These are phyloP conservation scores for Neodon shergylaensis DNA, from an alignment of 2,113 vertebrate species.

Conservation along the genomic window DNA sequence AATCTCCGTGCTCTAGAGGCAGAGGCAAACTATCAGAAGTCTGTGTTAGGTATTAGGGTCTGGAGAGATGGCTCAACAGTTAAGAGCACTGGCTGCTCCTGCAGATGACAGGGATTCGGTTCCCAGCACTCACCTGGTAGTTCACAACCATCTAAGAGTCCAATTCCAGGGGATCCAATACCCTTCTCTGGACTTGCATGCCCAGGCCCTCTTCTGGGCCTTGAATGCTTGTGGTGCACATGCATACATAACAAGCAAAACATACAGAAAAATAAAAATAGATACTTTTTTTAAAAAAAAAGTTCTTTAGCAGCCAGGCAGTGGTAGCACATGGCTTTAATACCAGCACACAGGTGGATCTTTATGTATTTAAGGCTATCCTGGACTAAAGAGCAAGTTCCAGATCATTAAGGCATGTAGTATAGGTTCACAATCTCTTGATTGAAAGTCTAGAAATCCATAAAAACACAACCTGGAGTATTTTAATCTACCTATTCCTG, in stretches of 20 bases:
- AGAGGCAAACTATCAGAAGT: background rate
- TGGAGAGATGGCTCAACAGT: background rate
- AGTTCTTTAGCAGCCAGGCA: background rate
- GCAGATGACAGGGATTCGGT: background rate
- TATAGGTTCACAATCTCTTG: background rate
- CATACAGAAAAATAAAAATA: background rate
- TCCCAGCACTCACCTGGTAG: background rate
- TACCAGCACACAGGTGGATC: background rate
- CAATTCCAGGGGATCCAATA: background rate
- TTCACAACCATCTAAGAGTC: background rate
- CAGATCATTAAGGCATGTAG: background rate
- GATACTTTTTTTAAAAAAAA: background rate
- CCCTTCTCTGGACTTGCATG: background rate
- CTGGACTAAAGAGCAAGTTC: background rate
- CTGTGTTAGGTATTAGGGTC: background rate
- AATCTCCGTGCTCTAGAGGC: background rate
- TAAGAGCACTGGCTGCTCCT: background rate
- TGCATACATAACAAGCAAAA: background rate
- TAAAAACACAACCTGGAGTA: conserved; percentile 5
- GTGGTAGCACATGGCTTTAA: background rate
- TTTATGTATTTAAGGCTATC: background rate
- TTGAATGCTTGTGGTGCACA: background rate
- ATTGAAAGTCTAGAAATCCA: conserved; percentile 15
- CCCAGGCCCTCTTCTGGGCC: background rate
- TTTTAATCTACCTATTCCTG: conserved; percentile 35